Base-by-base conservation (phyloP, 2,113 vertebrate genomes). In the Corythornis vintsioides region DNA sequence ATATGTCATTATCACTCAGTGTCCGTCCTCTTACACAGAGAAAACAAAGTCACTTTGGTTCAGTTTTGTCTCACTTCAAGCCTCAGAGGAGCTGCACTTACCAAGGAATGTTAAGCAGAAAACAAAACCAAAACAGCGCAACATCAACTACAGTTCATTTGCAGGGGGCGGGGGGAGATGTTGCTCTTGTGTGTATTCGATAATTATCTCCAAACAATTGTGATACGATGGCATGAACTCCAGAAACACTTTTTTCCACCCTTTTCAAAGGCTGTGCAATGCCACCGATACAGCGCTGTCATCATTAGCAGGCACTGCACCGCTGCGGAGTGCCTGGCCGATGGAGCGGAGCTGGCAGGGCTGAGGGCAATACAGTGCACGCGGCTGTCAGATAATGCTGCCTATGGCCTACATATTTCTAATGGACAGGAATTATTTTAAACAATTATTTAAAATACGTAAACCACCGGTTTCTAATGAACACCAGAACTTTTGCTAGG, bases 51-150 rank as follows among this genome's bases (percentile, higher is more conserved):
- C 91, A 93, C 88, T 94, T 95, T 95, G 43, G 84, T 78, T 95
- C 96, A 59, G 55, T 95, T 96, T 85, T 88, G 92, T 60, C 92
- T 96, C 81, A 80, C 87, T 96, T 90, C 91, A 97, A 96, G 93
- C 86, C 97, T 96, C 74, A 12, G 90, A 97, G 97, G 97, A 96
- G 95, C 95, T 95, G 85, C 86, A 47, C 96, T 96, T 96, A 96
- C 60, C 3, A 40, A 95, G 95, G 97, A 98, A 97, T 95, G 92
- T 90, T 97, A 97, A 97, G 96, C 93, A 95, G 95, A 96, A 98
- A 97, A 97, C 96, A 97, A 96, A 64, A 35, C 78, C 76, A 95
- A 96, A 97, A 95, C 95, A 96, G 95, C 61, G 2, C 95, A 76
- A 86, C 94, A 73, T 77, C 93, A 84, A 53, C 33, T 86, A 92